Base-by-base conservation (phyloP, 2,888 invertebrate genomes). In the Petrolisthes manimaculis region DNA sequence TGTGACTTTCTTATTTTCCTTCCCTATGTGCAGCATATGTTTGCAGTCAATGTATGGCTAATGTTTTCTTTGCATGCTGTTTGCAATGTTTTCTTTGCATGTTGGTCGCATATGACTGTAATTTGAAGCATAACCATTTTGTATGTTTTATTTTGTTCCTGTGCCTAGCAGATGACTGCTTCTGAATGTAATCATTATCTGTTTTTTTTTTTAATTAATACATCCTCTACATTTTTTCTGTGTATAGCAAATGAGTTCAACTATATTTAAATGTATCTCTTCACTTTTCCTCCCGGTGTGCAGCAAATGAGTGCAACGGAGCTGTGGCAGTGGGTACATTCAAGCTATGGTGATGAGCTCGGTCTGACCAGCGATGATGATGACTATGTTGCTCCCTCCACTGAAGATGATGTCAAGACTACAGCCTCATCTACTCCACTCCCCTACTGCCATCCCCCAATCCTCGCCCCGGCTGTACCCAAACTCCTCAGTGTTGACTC, bases 281-380 rank as follows among this genome's bases (percentile, higher is more conserved):
- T 80, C 5, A 80, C 74, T 61, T 87, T 71, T 69, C 24, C 54
- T 71, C 9, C 55, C 71, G 78, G 81, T 14, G 24, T 84, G 74
- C 84, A 91, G 90, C 90, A 91, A 90, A 91, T 91, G 90, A 88
- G 86, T 92, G 95, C 95, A 90, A 96, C 96, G 92, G 97, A 97
- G 93, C 95, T 97, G 93, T 97, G 97, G 97, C 95, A 96, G 93
- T 96, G 96, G 95, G 97, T 98, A 91, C 98, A 98, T 94, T 95
- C 96, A 92, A 96, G 96, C 92, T 99, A 99, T 94, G 98, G 98
- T 84, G 97, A 97, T 92, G 98, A 98, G 94, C 94, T 98, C 91
- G 98, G 98, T 78, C 94, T 98, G 93, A 97, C 97, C 80, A 97
- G 97, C 84, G 97, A 97, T 93, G 97, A 98, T 94, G 98, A 98